Conservation (phyloP, 2,888 invertebrate genomes). For the Trichacis sp. region DNA sequence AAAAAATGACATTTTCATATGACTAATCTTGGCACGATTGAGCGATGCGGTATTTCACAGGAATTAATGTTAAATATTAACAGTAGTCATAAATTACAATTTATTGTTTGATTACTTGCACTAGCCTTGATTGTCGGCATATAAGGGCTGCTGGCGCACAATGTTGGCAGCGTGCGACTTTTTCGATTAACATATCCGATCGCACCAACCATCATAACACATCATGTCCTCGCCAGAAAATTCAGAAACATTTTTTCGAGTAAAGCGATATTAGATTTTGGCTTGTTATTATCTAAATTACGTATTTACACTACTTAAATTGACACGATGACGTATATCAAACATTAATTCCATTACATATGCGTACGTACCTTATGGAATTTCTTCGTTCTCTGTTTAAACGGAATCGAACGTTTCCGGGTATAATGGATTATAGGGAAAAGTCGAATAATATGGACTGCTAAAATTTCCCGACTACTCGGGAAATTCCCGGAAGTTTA, state of each 20-base stretch:
- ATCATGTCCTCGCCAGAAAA: conserved; percentile 23
- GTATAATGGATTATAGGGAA: too few species aligned
- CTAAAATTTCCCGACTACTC: too few species aligned
- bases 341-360: too few species aligned
- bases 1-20: neutral
- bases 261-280: neutral
- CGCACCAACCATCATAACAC: conserved; percentile 32
- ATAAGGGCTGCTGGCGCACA: conserved; percentile 64
- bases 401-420: too few species aligned
- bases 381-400: too few species aligned
- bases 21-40: conserved; percentile 38
- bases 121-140: conserved; percentile 70
- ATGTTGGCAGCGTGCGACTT: conserved; percentile 57
- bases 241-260: conserved; percentile 3
- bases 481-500: too few species aligned
- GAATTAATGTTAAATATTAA: conserved; percentile 40
- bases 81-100: conserved; percentile 44
- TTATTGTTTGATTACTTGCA: conserved; percentile 69
- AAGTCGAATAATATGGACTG: too few species aligned
- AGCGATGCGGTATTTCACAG: conserved; percentile 41
- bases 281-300: neutral
- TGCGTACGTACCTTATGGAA: too few species aligned
- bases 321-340: too few species aligned
- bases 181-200: conserved; percentile 14
- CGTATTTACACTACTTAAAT: conserved; percentile 1